Evolutionary conservation across 2,113 vertebrate genomes (phyloP).

Genomic region (Cyanoliseus patagonus): DNA sequence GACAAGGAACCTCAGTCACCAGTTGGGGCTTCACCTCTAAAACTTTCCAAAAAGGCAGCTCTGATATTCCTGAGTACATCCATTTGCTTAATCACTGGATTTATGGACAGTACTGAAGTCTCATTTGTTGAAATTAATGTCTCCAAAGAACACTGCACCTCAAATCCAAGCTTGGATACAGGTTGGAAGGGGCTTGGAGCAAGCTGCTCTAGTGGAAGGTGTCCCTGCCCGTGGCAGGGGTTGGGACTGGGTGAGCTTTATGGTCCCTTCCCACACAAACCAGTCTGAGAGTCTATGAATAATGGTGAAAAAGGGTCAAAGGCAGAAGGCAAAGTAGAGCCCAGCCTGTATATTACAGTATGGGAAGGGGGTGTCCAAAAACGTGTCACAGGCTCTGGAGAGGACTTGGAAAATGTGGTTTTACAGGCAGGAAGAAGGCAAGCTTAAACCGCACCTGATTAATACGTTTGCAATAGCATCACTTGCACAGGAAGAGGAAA

Average conservation of each 20-base stretch:
- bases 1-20: background rate
- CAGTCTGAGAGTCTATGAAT: background rate
- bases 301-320: too few relatives aligned
- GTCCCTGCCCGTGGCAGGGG: background rate
- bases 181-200: background rate
- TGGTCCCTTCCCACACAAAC: background rate
- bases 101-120: background rate
- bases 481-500: background rate
- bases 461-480: background rate
- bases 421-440: background rate
- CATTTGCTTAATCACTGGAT: too few relatives aligned
- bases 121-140: background rate
- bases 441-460: background rate
- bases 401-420: background rate
- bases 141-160: background rate
- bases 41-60: background rate
- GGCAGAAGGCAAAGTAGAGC: background rate
- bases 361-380: background rate
- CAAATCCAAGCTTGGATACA: background rate
- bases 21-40: background rate
- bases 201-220: background rate
- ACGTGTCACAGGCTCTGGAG: background rate
- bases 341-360: fast-evolving
- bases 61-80: background rate
- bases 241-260: fast-evolving